Conservation (phyloP, 2,113 vertebrate species). For the Crotalus helleri region DNA sequence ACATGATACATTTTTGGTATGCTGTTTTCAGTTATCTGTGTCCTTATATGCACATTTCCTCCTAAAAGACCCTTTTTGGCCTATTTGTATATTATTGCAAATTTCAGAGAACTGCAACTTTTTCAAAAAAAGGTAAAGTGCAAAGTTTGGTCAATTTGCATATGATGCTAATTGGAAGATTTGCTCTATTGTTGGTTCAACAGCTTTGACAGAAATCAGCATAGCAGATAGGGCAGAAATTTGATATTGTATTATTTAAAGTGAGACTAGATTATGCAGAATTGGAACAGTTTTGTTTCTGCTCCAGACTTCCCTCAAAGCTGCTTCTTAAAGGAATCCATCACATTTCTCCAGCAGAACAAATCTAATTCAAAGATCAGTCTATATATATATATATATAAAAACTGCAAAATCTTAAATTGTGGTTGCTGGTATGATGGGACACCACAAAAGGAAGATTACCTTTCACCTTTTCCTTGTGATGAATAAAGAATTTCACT, state of each 20-base stretch:
- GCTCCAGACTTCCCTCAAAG: slow-evolving; percentile 26
- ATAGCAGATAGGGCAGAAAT: neutral
- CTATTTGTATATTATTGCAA: neutral
- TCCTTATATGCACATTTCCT: neutral
- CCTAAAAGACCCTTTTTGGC: neutral
- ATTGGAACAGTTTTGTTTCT: neutral
- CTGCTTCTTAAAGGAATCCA: slow-evolving; percentile 41
- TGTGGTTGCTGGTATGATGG: slow-evolving; percentile 44
- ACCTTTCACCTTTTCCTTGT: slow-evolving; percentile 41
- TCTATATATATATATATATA: slow-evolving; percentile 50
- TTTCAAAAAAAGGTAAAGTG: neutral
- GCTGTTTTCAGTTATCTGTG: neutral
- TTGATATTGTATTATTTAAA: neutral
- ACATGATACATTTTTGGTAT: neutral
- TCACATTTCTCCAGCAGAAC: slow-evolving; percentile 46
- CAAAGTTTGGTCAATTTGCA: neutral
- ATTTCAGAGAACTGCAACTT: neutral
- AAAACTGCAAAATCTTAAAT: slow-evolving; percentile 49
- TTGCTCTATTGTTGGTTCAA: neutral
- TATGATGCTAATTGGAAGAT: neutral
- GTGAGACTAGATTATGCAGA: neutral
- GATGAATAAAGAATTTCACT: slow-evolving; percentile 51
- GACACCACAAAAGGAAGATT: slow-evolving; percentile 35
- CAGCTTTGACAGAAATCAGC: neutral
- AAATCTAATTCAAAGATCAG: slow-evolving; percentile 54